Conservation (phyloP, 2,113 vertebrate species). For the Meriones unguiculatus region DNA sequence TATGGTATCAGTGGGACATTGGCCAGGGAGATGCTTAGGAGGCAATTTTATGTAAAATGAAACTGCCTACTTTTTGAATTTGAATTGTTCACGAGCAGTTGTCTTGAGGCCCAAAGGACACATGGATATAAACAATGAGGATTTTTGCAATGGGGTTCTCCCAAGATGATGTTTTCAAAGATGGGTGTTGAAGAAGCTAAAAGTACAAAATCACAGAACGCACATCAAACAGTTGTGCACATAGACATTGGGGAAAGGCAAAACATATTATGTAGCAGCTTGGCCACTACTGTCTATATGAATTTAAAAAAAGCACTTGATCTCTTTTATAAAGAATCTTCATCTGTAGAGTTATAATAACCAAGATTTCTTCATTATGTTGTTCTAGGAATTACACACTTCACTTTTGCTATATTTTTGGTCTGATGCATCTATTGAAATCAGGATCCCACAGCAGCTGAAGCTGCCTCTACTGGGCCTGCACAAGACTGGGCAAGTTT, state of each 20-base stretch:
- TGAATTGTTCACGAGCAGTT: neutral
- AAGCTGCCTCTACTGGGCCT: neutral
- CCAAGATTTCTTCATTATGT: neutral
- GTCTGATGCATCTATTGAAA: neutral
- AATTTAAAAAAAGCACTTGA: neutral
- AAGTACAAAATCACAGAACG: neutral
- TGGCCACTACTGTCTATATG: neutral
- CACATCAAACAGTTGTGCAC: neutral
- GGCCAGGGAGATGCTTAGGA: neutral
- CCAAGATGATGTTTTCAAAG: neutral
- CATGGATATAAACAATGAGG: neutral
- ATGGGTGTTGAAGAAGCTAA: neutral
- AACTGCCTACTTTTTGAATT: neutral
- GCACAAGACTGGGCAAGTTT: no score
- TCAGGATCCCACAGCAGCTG: neutral
- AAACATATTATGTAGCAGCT: neutral
- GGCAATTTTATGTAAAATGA: neutral
- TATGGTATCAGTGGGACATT: neutral
- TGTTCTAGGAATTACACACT: neutral
- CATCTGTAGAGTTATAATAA: neutral
- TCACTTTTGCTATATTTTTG: neutral
- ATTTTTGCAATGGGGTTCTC: neutral
- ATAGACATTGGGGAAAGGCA: neutral
- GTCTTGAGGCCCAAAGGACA: neutral
- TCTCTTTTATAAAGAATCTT: neutral